These are phyloP conservation scores for Strix aluco DNA, from an alignment of 2,113 vertebrate species.

Conservation along the genomic window DNA sequence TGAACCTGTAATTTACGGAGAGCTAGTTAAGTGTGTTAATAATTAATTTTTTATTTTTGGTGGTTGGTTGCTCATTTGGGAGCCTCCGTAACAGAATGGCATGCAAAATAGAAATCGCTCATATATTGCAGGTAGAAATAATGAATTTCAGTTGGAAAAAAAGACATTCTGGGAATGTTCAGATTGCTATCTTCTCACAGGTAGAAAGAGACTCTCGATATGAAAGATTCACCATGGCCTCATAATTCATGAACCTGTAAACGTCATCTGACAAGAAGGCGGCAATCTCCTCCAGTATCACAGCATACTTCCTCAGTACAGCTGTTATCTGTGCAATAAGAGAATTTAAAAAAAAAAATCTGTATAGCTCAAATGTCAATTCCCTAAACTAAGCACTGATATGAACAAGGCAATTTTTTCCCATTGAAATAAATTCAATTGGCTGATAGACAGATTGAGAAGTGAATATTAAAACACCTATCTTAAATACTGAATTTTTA, in stretches of 20 bases:
- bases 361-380: neutral
- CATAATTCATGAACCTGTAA: conserved; percentile 78
- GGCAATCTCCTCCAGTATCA: conserved; percentile 78
- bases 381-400: neutral
- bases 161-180: neutral
- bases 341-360: neutral
- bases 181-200: neutral
- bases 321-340: conserved; percentile 74
- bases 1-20: too few species aligned
- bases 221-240: conserved; percentile 83
- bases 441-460: neutral
- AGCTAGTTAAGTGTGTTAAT: too few species aligned
- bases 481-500: neutral
- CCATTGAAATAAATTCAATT: neutral
- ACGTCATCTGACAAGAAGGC: conserved; percentile 78
- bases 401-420: neutral
- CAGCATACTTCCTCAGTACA: conserved; percentile 74
- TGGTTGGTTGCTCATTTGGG: too few species aligned
- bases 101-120: neutral
- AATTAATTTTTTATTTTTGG: too few species aligned
- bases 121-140: neutral
- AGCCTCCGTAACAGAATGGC: neutral
- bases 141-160: neutral
- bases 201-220: neutral
- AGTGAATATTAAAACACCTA: neutral